Percentiles rank a stretch among this genome's conserved stretches.
These are phyloP conservation scores for Rhynchotus rufescens DNA, from an alignment of 2,797 vertebrate species.

Conservation along the genomic window DNA sequence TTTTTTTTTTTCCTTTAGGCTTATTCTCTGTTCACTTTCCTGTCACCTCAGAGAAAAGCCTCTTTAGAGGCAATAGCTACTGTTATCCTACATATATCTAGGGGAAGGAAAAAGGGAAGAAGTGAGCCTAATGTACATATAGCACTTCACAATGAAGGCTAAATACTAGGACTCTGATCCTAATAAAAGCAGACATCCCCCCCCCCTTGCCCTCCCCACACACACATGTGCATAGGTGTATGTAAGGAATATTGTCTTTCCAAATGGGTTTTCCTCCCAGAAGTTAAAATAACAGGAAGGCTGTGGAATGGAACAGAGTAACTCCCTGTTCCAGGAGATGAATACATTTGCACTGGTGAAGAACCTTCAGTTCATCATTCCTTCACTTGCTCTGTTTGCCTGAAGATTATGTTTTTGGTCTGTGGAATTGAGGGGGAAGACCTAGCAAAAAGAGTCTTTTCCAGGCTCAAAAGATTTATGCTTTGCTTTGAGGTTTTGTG, in stretches of 20 bases:
- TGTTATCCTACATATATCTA: background rate
- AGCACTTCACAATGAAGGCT: background rate
- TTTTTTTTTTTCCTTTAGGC: background rate
- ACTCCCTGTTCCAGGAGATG: background rate
- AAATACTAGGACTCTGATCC: background rate
- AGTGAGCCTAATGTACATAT: background rate
- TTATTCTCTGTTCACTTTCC: background rate
- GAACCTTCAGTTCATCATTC: conserved; percentile 11
- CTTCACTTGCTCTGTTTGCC: conserved; percentile 31
- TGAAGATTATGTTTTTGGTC: conserved; percentile 48
- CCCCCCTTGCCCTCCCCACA: background rate
- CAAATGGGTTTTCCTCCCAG: conserved; percentile 1
- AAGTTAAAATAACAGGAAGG: conserved; percentile 43
- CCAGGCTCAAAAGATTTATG: conserved; percentile 42
- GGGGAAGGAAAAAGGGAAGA: background rate
- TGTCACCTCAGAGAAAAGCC: background rate
- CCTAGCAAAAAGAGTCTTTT: conserved; percentile 7
- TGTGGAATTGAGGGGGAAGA: background rate
- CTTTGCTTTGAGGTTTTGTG: conserved; percentile 31
- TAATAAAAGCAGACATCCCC: background rate
- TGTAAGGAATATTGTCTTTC: background rate
- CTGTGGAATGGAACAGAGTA: background rate
- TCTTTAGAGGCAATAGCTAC: background rate
- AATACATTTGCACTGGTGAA: conserved; percentile 13
- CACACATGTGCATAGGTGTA: no score